phyloP scores from a whole-genome alignment of 2,888 invertebrate genomes.

The Dendrolimus pini region DNA sequence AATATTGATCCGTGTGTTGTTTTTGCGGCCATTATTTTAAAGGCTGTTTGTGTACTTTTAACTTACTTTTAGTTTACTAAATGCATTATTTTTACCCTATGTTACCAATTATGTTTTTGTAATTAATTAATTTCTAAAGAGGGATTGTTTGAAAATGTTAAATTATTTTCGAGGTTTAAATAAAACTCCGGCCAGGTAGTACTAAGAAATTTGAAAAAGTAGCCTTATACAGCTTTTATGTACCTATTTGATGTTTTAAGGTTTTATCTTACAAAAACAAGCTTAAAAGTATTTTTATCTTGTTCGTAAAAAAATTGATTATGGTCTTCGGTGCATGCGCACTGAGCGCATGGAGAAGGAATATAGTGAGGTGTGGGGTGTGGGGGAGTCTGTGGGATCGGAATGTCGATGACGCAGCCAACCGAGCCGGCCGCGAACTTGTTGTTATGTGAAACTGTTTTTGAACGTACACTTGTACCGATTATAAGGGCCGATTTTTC shows the following conservation, averaged over 20 bases:
- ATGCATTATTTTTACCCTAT: too few relatives aligned
- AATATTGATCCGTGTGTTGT: slow-evolving; percentile 55
- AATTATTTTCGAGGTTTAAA: too few relatives aligned
- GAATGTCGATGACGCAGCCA: slow-evolving; percentile 72
- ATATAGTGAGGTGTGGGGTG: slow-evolving; percentile 23
- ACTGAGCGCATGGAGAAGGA: slow-evolving; percentile 44
- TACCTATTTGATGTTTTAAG: too few relatives aligned
- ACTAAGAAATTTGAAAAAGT: too few relatives aligned
- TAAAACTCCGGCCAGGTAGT: too few relatives aligned
- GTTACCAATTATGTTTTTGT: too few relatives aligned
- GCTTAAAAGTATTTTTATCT: too few relatives aligned
- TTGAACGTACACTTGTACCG: slow-evolving; percentile 39
- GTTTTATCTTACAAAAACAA: too few relatives aligned
- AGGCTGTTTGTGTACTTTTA: slow-evolving; percentile 12
- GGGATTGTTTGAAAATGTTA: too few relatives aligned
- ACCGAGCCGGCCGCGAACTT: slow-evolving; percentile 57
- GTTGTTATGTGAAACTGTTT: slow-evolving; percentile 69
- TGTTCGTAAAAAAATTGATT: slow-evolving; percentile 43
- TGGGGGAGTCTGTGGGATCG: slow-evolving; percentile 50
- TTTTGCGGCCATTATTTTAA: slow-evolving; percentile 50
- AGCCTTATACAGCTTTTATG: too few relatives aligned
- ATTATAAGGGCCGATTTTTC: slow-evolving; percentile 16
- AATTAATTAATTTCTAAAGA: too few relatives aligned
- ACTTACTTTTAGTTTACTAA: background rate
- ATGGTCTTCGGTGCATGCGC: slow-evolving; percentile 61